Base-by-base conservation (phyloP, 2,888 invertebrate genomes). In the Volucella inanis region DNA sequence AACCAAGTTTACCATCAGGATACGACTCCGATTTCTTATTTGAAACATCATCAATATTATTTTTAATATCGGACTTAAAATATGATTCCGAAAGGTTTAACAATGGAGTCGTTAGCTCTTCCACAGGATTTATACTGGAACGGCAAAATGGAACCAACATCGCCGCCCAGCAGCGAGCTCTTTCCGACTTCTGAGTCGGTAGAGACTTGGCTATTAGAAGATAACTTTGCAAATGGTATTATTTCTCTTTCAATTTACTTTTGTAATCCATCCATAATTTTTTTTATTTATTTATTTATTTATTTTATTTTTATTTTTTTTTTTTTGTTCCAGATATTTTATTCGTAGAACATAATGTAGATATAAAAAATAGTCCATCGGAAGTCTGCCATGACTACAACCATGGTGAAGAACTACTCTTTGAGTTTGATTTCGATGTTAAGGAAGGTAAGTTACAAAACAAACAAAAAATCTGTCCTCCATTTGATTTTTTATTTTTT, bases 1-100 rank as follows among this genome's bases (percentile, higher is more conserved):
- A 93, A 93, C 93, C 92, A 92, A 93, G 93, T 93, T 93, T 94
- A 93, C 93, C 93, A 92, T 93, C 94, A 94, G 94, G 93, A 93
- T 93, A 93, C 93, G 92, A 93, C 90, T 91, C 93, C 93, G 90
- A 88, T 85, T 83, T 68, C 68, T 82, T 85, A 50, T 43, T 77
- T 74, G 81, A 75, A 79, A 78, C 59, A 72, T 82, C 71, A 61
- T 79, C 67, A 49, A 85, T 12, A 76, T 31, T 80, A 81, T 86
- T 80, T 84, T 83, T 71, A 65, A 81, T 78, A 87, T 86, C 86
- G 59, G 87, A 87, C 77, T 67, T 75, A 52, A 74, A 87, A 50
- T 78, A 87, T 87, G 87, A 87, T 78, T 72, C 68, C 81, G 50
- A 80, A 52, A 71, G 85, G 87, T 68, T 72, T 84, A 86, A 89